Evolutionary conservation across 2,113 vertebrate species (phyloP), one percentile per base, ranked within the genome.

Genomic region (Colaptes auratus): DNA sequence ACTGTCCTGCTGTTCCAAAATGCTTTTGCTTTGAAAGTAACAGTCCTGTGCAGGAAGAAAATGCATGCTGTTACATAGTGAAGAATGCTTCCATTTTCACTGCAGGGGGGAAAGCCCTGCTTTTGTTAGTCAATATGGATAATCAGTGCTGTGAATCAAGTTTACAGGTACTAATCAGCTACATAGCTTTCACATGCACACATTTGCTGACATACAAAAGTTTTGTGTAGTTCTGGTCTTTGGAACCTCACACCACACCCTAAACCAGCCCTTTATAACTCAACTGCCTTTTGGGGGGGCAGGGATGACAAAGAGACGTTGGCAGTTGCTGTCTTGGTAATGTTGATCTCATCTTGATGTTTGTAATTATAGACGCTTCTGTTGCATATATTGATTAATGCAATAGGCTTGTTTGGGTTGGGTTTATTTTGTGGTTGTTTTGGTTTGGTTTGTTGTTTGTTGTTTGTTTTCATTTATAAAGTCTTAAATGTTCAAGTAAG

Each of bases 191-290:
- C 3, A 18, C 30, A 44, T 5, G 13, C 21, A 31, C 7, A 6
- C 6, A 20, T 48, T 65, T 82, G 24, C 52, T 44, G 79, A 81
- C 94, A 96, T 78, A 53, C 77, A 21, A 82, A 89, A 88, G 53
- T 74, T 89, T 86, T 74, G 19, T 33, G 14, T 72, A 74, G 87
- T 91, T 95, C 85, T 88, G 36, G 82, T 90, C 83, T 92, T 72
- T 65, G 73, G 48, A 88, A 65, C n/a, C 10, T 93, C 59, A 30
- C 8, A n/a, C 12, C 48, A 30, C 23, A 30, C 23, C 28, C 33
- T 64, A 72, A 81, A 67, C 66, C 28, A 87, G n/a, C 21, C 10
- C 10, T 81, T 35, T 67, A 25, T 53, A 50, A 31, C 25, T 82
- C 36, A 53, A 19, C 14, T 74, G 64, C 13, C 14, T 6, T 24